Evolutionary conservation across 2,113 vertebrate species (phyloP).

Genomic region (Andinoacara biseriatus): DNA sequence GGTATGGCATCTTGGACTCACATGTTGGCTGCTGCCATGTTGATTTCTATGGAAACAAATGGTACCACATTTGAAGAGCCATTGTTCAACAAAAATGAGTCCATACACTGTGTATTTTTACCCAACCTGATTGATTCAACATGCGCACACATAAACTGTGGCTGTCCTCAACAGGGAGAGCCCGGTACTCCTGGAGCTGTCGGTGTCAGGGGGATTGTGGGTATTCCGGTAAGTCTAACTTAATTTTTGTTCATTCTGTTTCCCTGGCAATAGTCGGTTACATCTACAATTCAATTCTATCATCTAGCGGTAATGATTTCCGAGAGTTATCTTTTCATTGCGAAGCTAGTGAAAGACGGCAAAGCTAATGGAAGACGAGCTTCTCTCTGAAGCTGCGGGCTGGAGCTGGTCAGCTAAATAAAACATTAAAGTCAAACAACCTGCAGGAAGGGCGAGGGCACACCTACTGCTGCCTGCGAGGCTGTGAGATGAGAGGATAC

Average conservation of each 20-base stretch:
- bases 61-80: neutral
- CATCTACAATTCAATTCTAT: neutral
- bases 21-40: neutral
- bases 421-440: slow-evolving; percentile 28
- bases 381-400: slow-evolving; percentile 3
- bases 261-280: neutral
- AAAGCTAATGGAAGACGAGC: neutral
- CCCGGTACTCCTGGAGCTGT: slow-evolving; percentile 72
- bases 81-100: neutral
- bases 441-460: neutral
- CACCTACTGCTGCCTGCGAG: neutral
- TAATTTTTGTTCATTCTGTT: neutral
- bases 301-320: neutral
- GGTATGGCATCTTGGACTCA: neutral
- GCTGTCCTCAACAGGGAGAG: slow-evolving; percentile 72
- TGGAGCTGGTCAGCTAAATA: slow-evolving; percentile 17
- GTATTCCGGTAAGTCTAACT: slow-evolving; percentile 81
- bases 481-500: slow-evolving; percentile 1
- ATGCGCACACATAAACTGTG: neutral
- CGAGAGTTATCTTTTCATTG: neutral
- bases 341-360: neutral
- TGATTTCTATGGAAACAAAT: neutral
- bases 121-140: neutral
- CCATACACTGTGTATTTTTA: neutral
- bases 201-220: slow-evolving; percentile 81